Evolutionary conservation across 37 sponge, comb jelly and placozoan species (phyloP).

Genomic region (Spongilla lacustris): DNA sequence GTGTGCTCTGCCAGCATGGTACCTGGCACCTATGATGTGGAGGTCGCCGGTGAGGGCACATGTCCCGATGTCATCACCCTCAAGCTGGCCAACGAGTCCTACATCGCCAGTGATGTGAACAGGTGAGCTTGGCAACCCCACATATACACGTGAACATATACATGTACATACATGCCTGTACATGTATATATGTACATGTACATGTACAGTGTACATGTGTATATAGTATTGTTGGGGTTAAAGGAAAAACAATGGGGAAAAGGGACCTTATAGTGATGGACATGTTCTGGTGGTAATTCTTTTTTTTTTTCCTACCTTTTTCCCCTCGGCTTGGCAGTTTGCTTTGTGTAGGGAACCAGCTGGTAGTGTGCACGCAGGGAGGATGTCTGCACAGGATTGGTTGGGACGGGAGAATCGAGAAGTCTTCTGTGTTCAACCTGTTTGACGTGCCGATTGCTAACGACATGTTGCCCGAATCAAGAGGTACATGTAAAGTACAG

Average conservation of each 20-base stretch:
- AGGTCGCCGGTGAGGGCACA: constrained; percentile 24
- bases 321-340: constrained; percentile 10
- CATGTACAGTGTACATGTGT: not conserved
- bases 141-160: too few relatives aligned
- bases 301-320: not conserved
- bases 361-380: constrained; percentile 45
- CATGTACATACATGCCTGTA: not conserved
- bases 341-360: constrained; percentile 27
- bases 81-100: constrained; percentile 26
- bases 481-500: constrained; percentile 32
- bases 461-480: constrained; percentile 65
- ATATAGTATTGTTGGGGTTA: too few relatives aligned
- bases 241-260: too few relatives aligned
- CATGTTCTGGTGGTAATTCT: too few relatives aligned
- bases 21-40: constrained; percentile 2
- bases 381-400: constrained; percentile 58
- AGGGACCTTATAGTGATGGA: too few relatives aligned
- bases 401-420: constrained; percentile 68
- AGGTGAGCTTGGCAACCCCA: not conserved
- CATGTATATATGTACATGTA: not conserved
- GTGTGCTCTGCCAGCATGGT: not conserved
- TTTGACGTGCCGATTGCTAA: constrained; percentile 37
- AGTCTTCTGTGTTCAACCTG: constrained; percentile 36
- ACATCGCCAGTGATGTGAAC: constrained; percentile 33
- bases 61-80: constrained; percentile 31